Percentiles rank a stretch among this genome's conserved stretches.
These are phyloP conservation scores for Tineola bisselliella DNA, from an alignment of 2,888 invertebrate species.

Conservation along the genomic window DNA sequence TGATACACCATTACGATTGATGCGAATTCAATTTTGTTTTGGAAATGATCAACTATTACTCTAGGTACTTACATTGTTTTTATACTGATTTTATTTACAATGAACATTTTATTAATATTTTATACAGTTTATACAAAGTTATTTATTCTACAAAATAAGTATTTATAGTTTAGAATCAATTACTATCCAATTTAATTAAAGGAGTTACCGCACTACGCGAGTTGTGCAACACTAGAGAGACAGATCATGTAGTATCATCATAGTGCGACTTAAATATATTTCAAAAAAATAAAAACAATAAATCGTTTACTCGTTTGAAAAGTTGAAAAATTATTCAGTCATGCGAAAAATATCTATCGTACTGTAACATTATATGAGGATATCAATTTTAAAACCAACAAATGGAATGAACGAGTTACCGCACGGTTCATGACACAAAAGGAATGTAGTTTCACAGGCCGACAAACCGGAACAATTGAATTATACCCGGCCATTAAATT, in stretches of 20 bases:
- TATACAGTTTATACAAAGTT: too few species aligned
- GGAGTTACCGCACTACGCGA: too few species aligned
- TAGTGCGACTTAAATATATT: too few species aligned
- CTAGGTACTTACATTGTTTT: too few species aligned
- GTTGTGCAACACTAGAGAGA: too few species aligned
- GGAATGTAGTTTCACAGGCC: constrained; percentile 49
- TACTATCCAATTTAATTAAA: too few species aligned
- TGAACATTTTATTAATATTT: too few species aligned
- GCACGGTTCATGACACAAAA: constrained; percentile 24
- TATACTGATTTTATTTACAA: too few species aligned
- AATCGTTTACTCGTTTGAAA: not conserved
- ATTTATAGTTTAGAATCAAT: too few species aligned
- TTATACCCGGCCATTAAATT: constrained; percentile 53
- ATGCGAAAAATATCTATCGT: not conserved
- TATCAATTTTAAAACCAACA: constrained; percentile 14
- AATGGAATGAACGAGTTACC: constrained; percentile 2
- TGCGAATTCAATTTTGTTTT: not conserved
- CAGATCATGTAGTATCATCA: too few species aligned
- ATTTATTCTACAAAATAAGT: too few species aligned
- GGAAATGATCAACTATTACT: not conserved
- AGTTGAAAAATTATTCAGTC: constrained; percentile 2
- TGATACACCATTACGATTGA: not conserved
- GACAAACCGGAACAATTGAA: constrained; percentile 52
- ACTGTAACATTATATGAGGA: constrained; percentile 3
- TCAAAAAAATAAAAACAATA: too few species aligned